phyloP scores from a whole-genome alignment of 2,888 invertebrate genomes.

The Xylota segnis region DNA sequence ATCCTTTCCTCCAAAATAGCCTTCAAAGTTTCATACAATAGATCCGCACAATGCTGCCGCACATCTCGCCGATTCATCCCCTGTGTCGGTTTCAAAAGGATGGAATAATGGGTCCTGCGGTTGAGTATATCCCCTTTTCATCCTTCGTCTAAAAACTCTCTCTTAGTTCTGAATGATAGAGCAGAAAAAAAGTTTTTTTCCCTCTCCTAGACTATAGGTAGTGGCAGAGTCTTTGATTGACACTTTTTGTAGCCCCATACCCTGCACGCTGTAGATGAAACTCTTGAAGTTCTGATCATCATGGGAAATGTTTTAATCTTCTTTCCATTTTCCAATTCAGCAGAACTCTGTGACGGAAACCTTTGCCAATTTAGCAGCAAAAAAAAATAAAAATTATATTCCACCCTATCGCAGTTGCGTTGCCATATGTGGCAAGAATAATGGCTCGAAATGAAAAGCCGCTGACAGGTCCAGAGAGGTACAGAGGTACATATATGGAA shows the following conservation, averaged over 20 bases:
- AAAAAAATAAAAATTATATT: constrained; percentile 49
- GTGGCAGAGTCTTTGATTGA: constrained; percentile 54
- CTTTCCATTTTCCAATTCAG: constrained; percentile 61
- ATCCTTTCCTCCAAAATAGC: constrained; percentile 60
- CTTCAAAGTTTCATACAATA: constrained; percentile 72
- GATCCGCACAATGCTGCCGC: constrained; percentile 58
- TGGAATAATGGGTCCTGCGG: constrained; percentile 50
- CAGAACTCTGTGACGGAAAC: constrained; percentile 39
- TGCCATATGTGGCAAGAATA: constrained; percentile 74
- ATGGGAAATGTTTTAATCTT: constrained; percentile 67
- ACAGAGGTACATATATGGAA: constrained; percentile 27
- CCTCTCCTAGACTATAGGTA: not conserved
- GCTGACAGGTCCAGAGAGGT: constrained; percentile 51
- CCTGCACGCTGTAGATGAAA: not conserved
- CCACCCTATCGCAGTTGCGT: constrained; percentile 60
- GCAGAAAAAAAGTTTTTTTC: constrained; percentile 15
- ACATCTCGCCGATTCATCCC: constrained; percentile 33
- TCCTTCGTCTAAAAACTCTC: constrained; percentile 26
- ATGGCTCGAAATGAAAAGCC: constrained; percentile 58
- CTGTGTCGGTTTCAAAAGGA: constrained; percentile 30
- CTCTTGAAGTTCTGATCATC: constrained; percentile 56
- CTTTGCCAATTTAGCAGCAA: constrained; percentile 63
- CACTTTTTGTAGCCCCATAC: constrained; percentile 43
- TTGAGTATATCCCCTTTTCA: constrained; percentile 49
- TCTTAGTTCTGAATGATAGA: constrained; percentile 35